A percentile compares a stretch with the other conserved stretches of the same genome.
phyloP scores from a whole-genome alignment of 1,140 invertebrate genomes.

The Pemphigus obesinymphae region DNA sequence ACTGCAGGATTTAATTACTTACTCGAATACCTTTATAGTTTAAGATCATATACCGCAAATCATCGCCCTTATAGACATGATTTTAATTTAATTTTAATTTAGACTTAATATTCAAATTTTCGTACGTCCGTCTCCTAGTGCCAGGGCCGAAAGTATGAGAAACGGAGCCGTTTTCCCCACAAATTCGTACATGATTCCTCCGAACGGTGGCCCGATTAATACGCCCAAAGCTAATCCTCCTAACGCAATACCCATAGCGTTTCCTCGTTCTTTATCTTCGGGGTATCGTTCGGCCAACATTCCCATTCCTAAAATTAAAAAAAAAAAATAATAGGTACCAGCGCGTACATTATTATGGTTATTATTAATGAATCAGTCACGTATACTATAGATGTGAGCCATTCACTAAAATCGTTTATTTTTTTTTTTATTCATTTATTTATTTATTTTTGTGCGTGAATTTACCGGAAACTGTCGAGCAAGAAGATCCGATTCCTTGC shows the following conservation, averaged over 20 bases:
- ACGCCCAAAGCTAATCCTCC: constrained; percentile 77
- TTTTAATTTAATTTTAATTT: constrained; percentile 9
- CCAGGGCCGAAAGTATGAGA: constrained; percentile 61
- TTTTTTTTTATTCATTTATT: too few species aligned
- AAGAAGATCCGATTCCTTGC: constrained; percentile 82
- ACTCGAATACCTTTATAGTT: not conserved
- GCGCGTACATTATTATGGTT: not conserved
- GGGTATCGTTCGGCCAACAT: constrained; percentile 57
- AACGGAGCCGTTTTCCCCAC: constrained; percentile 72
- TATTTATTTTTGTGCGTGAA: constrained; percentile 49
- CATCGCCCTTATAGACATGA: not conserved
- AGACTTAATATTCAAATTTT: constrained; percentile 27
- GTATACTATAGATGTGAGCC: too few species aligned
- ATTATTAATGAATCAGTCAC: too few species aligned
- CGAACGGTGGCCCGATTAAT: constrained; percentile 72
- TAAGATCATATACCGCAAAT: constrained; percentile 13
- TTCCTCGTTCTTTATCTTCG: constrained; percentile 59
- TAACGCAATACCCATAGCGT: constrained; percentile 70
- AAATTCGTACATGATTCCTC: constrained; percentile 70
- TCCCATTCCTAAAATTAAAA: constrained; percentile 53
- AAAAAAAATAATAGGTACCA: not conserved
- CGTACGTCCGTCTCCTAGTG: constrained; percentile 53
- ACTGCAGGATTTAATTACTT: constrained; percentile 9
- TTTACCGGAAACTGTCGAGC: constrained; percentile 69
- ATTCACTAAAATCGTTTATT: too few species aligned